Conservation (phyloP, 37 sponge, comb jelly and placozoan species). For the Chondrosia reniformis region DNA sequence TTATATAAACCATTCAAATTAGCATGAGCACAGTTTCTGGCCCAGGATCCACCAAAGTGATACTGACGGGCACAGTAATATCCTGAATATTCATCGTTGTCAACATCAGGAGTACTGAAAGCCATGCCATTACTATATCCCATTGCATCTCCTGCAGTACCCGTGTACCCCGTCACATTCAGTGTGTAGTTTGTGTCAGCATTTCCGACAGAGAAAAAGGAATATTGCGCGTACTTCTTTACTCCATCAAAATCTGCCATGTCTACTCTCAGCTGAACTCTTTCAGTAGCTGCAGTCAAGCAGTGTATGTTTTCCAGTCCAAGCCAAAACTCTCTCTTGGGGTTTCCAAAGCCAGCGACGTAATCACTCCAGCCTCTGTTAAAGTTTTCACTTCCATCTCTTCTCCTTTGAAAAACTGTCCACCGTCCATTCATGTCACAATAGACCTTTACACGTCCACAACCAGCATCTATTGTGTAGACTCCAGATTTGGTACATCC, state of each 20-base stretch:
- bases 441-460: background rate
- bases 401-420: slow-evolving; percentile 21
- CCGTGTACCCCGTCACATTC: background rate
- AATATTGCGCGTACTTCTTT: slow-evolving; percentile 6
- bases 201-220: background rate
- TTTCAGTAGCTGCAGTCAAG: background rate
- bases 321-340: slow-evolving; percentile 24
- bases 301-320: slow-evolving; percentile 24
- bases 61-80: background rate
- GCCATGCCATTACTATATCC: background rate
- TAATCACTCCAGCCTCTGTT: slow-evolving; percentile 15
- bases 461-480: slow-evolving; percentile 23
- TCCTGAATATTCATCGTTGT: background rate
- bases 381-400: slow-evolving; percentile 8
- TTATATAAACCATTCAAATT: slow-evolving; percentile 14
- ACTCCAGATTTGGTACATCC: slow-evolving; percentile 9
- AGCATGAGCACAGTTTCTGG: background rate
- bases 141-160: background rate
- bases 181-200: slow-evolving; percentile 1
- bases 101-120: slow-evolving; percentile 1
- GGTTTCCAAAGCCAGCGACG: slow-evolving; percentile 9
- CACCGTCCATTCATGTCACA: slow-evolving; percentile 30
- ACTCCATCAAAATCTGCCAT: slow-evolving; percentile 14
- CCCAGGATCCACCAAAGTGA: background rate
- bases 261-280: slow-evolving; percentile 16